These are phyloP conservation scores for Muscicapa comitata DNA, from an alignment of 2,797 vertebrate genomes.

Conservation along the genomic window DNA sequence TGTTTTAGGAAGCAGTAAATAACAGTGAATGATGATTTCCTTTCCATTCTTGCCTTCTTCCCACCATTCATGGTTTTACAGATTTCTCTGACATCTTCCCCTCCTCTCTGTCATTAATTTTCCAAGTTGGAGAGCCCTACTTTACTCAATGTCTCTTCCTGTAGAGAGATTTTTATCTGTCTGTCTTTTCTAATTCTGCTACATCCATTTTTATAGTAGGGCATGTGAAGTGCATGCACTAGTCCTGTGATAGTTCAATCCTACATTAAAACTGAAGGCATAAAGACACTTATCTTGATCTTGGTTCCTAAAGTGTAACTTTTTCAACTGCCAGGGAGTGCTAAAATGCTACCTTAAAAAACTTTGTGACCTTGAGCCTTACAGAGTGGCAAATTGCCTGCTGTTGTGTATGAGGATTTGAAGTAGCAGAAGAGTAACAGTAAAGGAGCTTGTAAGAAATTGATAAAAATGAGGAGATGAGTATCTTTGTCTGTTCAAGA, in stretches of 20 bases:
- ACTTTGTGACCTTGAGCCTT: not conserved
- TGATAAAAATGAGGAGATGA: not conserved
- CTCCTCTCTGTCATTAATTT: not conserved
- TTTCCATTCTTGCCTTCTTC: not conserved
- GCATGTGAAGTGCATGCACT: rapidly evolving
- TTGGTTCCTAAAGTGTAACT: not conserved
- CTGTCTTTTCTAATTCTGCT: not conserved
- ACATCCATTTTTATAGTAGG: not conserved
- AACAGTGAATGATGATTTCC: not conserved
- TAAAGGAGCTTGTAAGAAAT: not conserved
- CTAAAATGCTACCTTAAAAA: not conserved
- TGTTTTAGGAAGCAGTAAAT: constrained; percentile 13
- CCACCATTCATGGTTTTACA: not conserved
- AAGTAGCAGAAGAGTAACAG: not conserved
- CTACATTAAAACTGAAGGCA: not conserved
- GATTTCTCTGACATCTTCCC: not conserved
- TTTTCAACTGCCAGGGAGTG: not conserved
- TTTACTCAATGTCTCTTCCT: not conserved
- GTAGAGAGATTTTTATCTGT: not conserved
- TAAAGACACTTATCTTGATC: not conserved
- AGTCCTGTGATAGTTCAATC: not conserved
- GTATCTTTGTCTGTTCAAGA: not conserved
- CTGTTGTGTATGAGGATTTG: not conserved
- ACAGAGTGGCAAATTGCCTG: not conserved
- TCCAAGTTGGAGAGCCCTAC: not conserved